phyloP scores from a whole-genome alignment of 2,113 vertebrate species.

The Zosterops japonicus region DNA sequence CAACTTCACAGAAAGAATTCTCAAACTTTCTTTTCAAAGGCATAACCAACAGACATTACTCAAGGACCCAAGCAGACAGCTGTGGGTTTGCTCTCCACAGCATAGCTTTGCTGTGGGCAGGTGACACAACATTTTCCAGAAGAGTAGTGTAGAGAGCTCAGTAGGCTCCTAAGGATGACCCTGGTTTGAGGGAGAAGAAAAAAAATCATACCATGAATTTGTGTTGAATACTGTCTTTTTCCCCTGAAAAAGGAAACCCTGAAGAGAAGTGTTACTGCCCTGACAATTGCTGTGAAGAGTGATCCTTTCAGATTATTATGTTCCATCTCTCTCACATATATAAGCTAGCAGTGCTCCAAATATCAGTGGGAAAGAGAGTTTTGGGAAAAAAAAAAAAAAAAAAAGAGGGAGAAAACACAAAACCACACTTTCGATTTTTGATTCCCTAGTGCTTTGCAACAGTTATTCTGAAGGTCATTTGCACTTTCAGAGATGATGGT shows the following conservation, averaged over 20 bases:
- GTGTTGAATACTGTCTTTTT: background rate
- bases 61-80: background rate
- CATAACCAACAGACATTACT: background rate
- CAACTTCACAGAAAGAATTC: background rate
- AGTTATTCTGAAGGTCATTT: background rate
- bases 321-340: background rate
- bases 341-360: background rate
- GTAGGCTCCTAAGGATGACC: background rate
- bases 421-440: background rate
- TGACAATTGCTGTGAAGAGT: background rate
- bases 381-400: background rate
- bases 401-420: rapidly evolving
- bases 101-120: background rate
- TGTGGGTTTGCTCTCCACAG: background rate
- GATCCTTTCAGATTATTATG: background rate
- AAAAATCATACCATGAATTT: background rate
- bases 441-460: background rate
- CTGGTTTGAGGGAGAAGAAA: background rate
- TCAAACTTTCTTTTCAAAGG: background rate
- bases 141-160: background rate
- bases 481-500: background rate
- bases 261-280: background rate
- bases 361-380: background rate
- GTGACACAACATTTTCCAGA: background rate
- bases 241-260: background rate